Percentiles rank a stretch among this genome's conserved stretches.
Evolutionary conservation across 2,888 invertebrate genomes (phyloP).

Genomic region (Lepas anatifera): DNA sequence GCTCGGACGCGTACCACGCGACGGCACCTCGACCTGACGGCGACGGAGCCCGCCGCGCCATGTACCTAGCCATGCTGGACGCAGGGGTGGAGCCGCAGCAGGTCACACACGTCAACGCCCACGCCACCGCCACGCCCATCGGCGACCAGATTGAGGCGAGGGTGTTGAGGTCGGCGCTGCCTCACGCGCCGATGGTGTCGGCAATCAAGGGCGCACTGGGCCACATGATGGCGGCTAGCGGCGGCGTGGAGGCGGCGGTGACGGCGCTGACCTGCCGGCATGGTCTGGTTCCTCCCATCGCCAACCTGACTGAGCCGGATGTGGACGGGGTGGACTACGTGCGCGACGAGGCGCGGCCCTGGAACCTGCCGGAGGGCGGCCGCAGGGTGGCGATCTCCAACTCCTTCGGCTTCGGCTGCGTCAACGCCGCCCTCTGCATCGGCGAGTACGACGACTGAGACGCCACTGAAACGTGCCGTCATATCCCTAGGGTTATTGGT

Average conservation of each 20-base stretch:
- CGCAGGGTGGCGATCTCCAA: slow-evolving; percentile 70
- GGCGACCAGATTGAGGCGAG: slow-evolving; percentile 78
- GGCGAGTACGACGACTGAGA: slow-evolving; percentile 16
- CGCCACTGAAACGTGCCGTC: no score
- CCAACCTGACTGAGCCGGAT: slow-evolving; percentile 63
- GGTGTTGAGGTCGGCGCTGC: slow-evolving; percentile 37
- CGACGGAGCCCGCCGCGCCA: slow-evolving; percentile 46
- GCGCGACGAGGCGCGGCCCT: slow-evolving; percentile 18
- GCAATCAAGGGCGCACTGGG: slow-evolving; percentile 97
- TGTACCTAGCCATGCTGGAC: slow-evolving; percentile 39
- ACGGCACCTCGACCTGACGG: slow-evolving; percentile 87
- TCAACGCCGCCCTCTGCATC: slow-evolving; percentile 65
- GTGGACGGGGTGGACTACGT: slow-evolving; percentile 20
- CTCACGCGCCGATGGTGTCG: slow-evolving; percentile 31
- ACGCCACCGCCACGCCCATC: slow-evolving; percentile 93
- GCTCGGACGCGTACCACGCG: slow-evolving; percentile 87
- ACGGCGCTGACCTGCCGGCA: slow-evolving; percentile 65
- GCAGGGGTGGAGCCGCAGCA: slow-evolving; percentile 32
- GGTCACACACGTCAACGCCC: slow-evolving; percentile 76
- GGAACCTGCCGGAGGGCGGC: slow-evolving; percentile 17
- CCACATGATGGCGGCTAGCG: slow-evolving; percentile 92
- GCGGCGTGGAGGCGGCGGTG: slow-evolving; percentile 81
- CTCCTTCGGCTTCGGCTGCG: slow-evolving; percentile 98
- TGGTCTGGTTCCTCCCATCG: slow-evolving; percentile 68
- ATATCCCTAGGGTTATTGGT: no score